Percentiles rank a stretch among this genome's conserved stretches.
These are phyloP conservation scores for Podocnemis expansa DNA, from an alignment of 2,113 vertebrate genomes.

Conservation along the genomic window DNA sequence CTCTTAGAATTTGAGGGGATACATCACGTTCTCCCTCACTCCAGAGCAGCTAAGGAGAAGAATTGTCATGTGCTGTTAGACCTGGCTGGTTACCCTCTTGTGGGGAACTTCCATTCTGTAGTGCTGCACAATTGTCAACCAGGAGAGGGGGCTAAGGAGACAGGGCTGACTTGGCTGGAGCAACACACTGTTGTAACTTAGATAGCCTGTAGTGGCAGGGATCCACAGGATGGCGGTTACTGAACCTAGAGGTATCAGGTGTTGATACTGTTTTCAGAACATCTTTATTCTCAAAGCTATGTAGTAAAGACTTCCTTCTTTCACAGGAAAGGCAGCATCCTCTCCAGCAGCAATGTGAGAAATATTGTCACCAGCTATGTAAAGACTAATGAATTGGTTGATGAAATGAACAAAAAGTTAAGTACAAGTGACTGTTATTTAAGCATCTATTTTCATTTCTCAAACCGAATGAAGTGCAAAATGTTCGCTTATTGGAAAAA, in stretches of 20 bases:
- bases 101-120: not conserved
- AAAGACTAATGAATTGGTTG: conserved; percentile 89
- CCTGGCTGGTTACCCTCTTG: not conserved
- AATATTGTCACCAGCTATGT: conserved; percentile 86
- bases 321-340: conserved; percentile 86
- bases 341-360: conserved; percentile 88
- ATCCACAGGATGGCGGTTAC: not conserved
- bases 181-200: not conserved
- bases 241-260: not conserved
- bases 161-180: not conserved
- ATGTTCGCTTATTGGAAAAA: not conserved
- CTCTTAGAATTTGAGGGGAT: not conserved
- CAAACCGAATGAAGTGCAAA: not conserved
- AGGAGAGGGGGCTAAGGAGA: not conserved
- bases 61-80: not conserved
- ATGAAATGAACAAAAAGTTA: conserved; percentile 93
- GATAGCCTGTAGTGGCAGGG: not conserved
- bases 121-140: not conserved
- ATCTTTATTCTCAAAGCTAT: not conserved
- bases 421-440: conserved; percentile 37
- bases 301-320: not conserved
- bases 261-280: not conserved
- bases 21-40: not conserved
- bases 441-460: not conserved
- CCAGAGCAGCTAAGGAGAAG: not conserved